These are phyloP conservation scores for Agapornis roseicollis DNA, from an alignment of 2,113 vertebrate species.

Conservation along the genomic window DNA sequence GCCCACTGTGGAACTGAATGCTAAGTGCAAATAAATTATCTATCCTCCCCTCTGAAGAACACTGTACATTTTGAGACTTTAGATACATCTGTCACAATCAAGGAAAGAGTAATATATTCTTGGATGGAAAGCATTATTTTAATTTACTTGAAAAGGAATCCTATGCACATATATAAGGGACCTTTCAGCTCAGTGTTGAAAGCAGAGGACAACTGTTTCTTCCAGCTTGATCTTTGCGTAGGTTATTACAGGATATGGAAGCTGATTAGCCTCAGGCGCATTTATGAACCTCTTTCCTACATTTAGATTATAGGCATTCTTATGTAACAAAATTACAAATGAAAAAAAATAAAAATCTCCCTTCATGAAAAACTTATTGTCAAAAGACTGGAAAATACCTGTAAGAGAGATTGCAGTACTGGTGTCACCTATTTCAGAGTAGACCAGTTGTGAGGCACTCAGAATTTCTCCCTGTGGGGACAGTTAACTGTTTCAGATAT, in stretches of 20 bases:
- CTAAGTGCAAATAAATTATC: conserved; percentile 43
- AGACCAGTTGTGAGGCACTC: background rate
- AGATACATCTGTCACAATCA: conserved; percentile 1
- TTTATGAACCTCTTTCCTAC: background rate
- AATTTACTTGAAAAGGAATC: background rate
- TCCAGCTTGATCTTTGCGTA: background rate
- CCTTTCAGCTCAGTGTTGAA: background rate
- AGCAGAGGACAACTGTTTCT: conserved; percentile 4
- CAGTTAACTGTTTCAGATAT: background rate
- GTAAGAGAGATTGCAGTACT: background rate
- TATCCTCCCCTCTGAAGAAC: background rate
- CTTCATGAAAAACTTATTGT: background rate
- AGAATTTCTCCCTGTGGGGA: background rate
- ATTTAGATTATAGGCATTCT: background rate
- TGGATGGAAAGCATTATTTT: background rate
- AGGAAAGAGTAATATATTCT: background rate
- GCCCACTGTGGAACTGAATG: conserved; percentile 1
- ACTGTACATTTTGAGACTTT: background rate
- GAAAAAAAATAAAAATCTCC: background rate
- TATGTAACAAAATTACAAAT: background rate
- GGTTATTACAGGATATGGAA: background rate
- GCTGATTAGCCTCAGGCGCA: background rate
- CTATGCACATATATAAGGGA: background rate
- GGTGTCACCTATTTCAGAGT: background rate
- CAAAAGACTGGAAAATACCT: background rate